Evolutionary conservation across 1,140 invertebrate species (phyloP).

Genomic region (Drosophila littoralis): DNA sequence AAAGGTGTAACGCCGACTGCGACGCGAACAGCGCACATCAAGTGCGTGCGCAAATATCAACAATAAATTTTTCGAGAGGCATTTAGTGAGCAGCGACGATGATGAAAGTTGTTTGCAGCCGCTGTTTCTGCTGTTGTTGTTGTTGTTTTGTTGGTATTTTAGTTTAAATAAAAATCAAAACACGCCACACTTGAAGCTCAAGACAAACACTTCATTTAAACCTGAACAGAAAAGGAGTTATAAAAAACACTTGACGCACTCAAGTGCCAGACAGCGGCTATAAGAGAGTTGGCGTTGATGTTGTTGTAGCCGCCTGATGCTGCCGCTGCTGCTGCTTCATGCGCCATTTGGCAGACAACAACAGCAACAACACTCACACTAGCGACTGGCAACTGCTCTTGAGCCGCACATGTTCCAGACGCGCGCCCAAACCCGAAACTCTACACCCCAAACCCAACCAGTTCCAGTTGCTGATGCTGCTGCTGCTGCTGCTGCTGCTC

Average conservation of each 20-base stretch:
- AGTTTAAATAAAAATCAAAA: constrained; percentile 79
- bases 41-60: constrained; percentile 75
- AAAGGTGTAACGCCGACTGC: constrained; percentile 42
- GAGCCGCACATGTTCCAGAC: constrained; percentile 70
- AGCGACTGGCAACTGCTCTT: constrained; percentile 64
- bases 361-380: constrained; percentile 26
- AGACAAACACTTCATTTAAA: constrained; percentile 78
- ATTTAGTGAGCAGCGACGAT: constrained; percentile 21
- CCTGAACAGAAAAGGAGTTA: constrained; percentile 69
- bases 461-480: constrained; percentile 11
- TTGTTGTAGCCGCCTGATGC: constrained; percentile 13
- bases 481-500: constrained; percentile 8
- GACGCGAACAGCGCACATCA: constrained; percentile 26
- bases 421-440: constrained; percentile 23
- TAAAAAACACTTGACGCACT: constrained; percentile 70
- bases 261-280: constrained; percentile 61
- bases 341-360: constrained; percentile 79
- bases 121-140: background rate
- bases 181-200: constrained; percentile 77
- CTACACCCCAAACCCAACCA: background rate
- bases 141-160: constrained; percentile 32
- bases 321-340: constrained; percentile 62
- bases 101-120: constrained; percentile 42
- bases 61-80: constrained; percentile 64
- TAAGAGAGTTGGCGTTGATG: constrained; percentile 27